Conservation (phyloP, 2,797 vertebrate genomes). For the Peromyscus attwateri region DNA sequence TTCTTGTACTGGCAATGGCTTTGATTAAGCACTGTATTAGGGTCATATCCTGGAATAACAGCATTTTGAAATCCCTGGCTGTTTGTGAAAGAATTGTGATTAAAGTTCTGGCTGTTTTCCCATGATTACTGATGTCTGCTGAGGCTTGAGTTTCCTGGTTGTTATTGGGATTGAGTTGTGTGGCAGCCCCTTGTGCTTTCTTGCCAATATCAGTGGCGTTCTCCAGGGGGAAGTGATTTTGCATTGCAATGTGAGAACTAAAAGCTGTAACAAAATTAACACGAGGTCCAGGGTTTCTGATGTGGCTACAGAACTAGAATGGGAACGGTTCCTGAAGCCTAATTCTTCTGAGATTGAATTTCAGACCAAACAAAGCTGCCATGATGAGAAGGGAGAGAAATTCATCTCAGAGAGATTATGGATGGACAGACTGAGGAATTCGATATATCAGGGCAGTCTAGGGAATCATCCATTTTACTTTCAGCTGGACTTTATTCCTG, state of each 20-base stretch:
- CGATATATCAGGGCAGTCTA: conserved; percentile 77
- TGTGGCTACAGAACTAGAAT: conserved; percentile 44
- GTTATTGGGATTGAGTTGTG: conserved; percentile 80
- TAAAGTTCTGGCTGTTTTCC: conserved; percentile 89
- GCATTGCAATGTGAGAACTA: conserved; percentile 85
- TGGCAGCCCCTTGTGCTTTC: conserved; percentile 65
- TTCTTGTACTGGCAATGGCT: conserved; percentile 82
- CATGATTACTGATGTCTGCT: conserved; percentile 83
- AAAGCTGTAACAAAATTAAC: conserved; percentile 87
- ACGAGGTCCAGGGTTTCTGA: conserved; percentile 70
- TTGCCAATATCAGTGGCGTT: conserved; percentile 78
- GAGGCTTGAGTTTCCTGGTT: conserved; percentile 81
- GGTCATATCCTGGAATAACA: conserved; percentile 88
- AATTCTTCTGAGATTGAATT: conserved; percentile 94
- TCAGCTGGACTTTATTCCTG: conserved; percentile 48
- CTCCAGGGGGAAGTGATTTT: conserved; percentile 77
- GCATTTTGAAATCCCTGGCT: conserved; percentile 87
- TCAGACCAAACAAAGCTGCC: conserved; percentile 82
- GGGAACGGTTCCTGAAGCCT: conserved; percentile 79
- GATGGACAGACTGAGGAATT: conserved; percentile 84
- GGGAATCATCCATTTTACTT: conserved; percentile 65
- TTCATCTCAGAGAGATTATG: conserved; percentile 82
- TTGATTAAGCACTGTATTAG: conserved; percentile 89
- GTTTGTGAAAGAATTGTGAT: conserved; percentile 88
- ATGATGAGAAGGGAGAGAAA: conserved; percentile 80